These are phyloP conservation scores for Papilio aristodemus DNA, from an alignment of 1,140 invertebrate species.

Conservation along the genomic window DNA sequence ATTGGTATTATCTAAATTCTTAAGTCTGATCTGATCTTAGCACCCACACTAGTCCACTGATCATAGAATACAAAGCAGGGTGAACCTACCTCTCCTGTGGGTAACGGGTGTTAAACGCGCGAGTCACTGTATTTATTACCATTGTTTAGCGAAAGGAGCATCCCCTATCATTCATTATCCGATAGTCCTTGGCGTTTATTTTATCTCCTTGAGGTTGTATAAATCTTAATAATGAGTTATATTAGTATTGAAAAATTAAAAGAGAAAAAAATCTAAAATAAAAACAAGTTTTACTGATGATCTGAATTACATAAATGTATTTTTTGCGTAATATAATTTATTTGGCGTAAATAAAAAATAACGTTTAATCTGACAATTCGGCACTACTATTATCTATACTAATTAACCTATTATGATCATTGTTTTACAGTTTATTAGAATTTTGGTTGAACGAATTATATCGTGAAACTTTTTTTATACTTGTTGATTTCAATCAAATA, in stretches of 20 bases:
- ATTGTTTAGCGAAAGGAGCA: slow-evolving; percentile 75
- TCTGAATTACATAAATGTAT: no score
- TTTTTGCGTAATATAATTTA: no score
- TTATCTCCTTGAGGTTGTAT: slow-evolving; percentile 37
- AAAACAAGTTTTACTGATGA: no score
- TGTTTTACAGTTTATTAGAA: no score
- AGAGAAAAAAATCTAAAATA: background rate
- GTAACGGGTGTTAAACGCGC: slow-evolving; percentile 58
- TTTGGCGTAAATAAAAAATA: no score
- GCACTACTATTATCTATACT: no score
- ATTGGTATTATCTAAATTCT: background rate
- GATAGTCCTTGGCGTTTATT: slow-evolving; percentile 46
- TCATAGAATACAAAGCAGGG: slow-evolving; percentile 27
- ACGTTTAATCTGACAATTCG: no score
- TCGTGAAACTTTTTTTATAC: no score
- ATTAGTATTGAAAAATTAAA: no score
- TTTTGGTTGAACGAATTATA: no score
- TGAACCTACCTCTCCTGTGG: slow-evolving; percentile 39
- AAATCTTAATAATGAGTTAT: slow-evolving; percentile 37
- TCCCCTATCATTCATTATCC: slow-evolving; percentile 70
- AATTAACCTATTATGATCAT: no score
- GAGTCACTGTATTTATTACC: slow-evolving; percentile 77
- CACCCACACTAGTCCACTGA: slow-evolving; percentile 23
- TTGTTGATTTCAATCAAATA: background rate
- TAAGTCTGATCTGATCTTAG: slow-evolving; percentile 22